Conservation (phyloP, 2,888 invertebrate genomes). For the Napeogenes sylphis region DNA sequence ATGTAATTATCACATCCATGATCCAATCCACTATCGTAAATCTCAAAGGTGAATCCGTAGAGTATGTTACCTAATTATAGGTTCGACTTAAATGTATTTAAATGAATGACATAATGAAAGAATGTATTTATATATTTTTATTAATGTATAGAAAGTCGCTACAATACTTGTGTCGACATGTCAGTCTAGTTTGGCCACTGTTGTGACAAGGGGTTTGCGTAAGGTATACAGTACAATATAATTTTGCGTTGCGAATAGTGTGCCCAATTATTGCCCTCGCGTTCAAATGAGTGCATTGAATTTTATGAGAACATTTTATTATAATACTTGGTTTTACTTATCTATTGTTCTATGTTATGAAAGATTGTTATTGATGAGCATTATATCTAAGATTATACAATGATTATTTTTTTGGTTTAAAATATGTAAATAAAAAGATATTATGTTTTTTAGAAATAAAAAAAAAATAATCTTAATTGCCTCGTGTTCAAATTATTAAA, state of each 20-base stretch:
- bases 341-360: background rate
- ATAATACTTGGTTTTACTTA: background rate
- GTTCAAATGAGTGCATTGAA: background rate
- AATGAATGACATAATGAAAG: background rate
- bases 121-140: too few relatives aligned
- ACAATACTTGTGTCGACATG: constrained; percentile 51
- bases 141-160: constrained; percentile 16
- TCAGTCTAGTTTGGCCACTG: constrained; percentile 38
- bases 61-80: too few relatives aligned
- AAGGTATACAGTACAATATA: constrained; percentile 54
- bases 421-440: too few relatives aligned
- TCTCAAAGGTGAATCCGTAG: too few relatives aligned
- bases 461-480: too few relatives aligned
- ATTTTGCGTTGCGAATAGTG: constrained; percentile 51
- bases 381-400: too few relatives aligned
- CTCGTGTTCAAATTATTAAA: too few relatives aligned
- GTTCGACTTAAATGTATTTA: too few relatives aligned
- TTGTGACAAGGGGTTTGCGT: constrained; percentile 71
- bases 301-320: constrained; percentile 10
- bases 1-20: too few relatives aligned
- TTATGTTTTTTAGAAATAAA: too few relatives aligned
- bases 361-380: background rate
- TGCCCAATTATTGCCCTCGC: constrained; percentile 31
- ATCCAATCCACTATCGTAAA: too few relatives aligned
- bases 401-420: too few relatives aligned